These are phyloP conservation scores for Amazona guildingii DNA, from an alignment of 2,113 vertebrate genomes.

Conservation along the genomic window DNA sequence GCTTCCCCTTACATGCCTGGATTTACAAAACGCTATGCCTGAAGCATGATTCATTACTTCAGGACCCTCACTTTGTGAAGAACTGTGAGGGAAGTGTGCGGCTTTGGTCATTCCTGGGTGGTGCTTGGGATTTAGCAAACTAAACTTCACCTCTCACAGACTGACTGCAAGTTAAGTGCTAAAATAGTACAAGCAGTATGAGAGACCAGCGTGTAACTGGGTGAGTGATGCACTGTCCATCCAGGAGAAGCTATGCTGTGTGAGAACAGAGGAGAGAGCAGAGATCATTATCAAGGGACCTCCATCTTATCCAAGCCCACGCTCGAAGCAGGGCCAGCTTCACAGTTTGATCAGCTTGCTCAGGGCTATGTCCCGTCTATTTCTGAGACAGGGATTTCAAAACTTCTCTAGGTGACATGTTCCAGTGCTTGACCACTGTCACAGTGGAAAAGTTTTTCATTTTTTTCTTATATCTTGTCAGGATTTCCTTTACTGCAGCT, in stretches of 20 bases:
- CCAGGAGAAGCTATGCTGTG: background rate
- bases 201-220: background rate
- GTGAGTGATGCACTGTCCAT: background rate
- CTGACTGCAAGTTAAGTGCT: background rate
- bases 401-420: background rate
- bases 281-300: background rate
- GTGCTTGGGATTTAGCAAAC: background rate
- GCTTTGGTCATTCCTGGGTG: background rate
- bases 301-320: background rate
- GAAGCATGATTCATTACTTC: background rate
- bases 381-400: background rate
- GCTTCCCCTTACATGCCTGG: background rate
- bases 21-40: background rate
- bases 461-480: background rate
- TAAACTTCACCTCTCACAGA: background rate
- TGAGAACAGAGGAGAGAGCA: background rate
- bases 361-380: background rate
- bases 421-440: background rate
- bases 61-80: background rate
- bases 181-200: background rate
- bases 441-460: background rate
- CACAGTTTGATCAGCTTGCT: background rate
- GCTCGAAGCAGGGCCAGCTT: background rate
- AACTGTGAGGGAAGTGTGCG: background rate
- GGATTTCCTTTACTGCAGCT: background rate